Percentiles rank a stretch among this genome's conserved stretches.
phyloP scores from a whole-genome alignment of 2,797 vertebrate species.

The Valencia hispanica region DNA sequence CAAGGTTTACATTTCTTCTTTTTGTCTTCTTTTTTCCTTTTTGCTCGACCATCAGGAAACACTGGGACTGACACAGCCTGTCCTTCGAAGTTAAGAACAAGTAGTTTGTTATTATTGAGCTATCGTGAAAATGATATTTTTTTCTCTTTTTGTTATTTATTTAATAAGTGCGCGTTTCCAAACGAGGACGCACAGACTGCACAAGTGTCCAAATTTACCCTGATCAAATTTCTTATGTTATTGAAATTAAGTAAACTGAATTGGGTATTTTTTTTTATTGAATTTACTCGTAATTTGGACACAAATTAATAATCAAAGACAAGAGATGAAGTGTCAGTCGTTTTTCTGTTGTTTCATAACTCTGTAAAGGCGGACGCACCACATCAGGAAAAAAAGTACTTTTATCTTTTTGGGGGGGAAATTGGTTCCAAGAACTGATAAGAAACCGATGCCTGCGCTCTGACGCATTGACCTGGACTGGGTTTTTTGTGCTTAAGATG shows the following conservation, averaged over 20 bases:
- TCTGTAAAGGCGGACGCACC: constrained; percentile 10
- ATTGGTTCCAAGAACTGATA: constrained; percentile 12
- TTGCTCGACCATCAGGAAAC: constrained; percentile 11
- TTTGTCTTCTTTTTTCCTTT: not conserved
- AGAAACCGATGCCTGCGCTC: constrained; percentile 49
- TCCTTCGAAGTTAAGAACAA: not conserved
- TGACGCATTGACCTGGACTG: constrained; percentile 61
- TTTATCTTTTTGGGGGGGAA: not conserved
- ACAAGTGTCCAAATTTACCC: constrained; percentile 1
- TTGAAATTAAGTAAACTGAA: not conserved
- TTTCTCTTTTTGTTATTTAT: not conserved
- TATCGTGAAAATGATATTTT: constrained; percentile 16
- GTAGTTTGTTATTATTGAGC: not conserved
- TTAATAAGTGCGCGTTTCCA: constrained; percentile 43
- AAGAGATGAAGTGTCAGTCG: constrained; percentile 4
- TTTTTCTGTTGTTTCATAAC: constrained; percentile 9
- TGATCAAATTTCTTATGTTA: not conserved
- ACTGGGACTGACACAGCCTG: not conserved
- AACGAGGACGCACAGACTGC: constrained; percentile 43
- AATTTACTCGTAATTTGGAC: not conserved
- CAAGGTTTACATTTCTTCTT: constrained; percentile 37
- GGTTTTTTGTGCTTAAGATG: constrained; percentile 61
- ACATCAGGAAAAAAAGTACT: not conserved
- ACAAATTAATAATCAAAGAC: constrained; percentile 1
- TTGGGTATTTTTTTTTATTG: not conserved